These are phyloP conservation scores for Coregonus suidteri DNA, from an alignment of 2,797 vertebrate species.

Conservation along the genomic window DNA sequence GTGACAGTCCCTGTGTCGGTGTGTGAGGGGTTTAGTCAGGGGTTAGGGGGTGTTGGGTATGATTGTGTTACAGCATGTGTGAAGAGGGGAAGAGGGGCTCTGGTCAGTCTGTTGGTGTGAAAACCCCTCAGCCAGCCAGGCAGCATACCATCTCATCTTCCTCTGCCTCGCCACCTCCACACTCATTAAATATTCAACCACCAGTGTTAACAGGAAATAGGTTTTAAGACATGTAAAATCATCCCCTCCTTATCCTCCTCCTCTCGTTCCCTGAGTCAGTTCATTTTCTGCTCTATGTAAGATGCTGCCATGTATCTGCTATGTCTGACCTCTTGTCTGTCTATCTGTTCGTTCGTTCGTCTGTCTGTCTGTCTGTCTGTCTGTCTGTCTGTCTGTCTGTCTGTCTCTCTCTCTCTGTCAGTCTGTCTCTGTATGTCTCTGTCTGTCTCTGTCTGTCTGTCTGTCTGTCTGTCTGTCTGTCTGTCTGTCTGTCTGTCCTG, in stretches of 20 bases:
- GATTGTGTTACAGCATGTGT: slow-evolving; percentile 70
- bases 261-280: slow-evolving; percentile 79
- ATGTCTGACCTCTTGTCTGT: too few relatives aligned
- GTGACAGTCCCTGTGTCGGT: slow-evolving; percentile 14
- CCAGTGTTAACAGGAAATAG: slow-evolving; percentile 85
- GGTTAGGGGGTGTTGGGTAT: slow-evolving; percentile 34
- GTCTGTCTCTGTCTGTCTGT: too few relatives aligned
- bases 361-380: neutral
- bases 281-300: slow-evolving; percentile 65
- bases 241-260: slow-evolving; percentile 59
- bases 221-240: slow-evolving; percentile 88
- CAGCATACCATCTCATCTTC: too few relatives aligned
- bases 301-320: too few relatives aligned
- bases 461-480: too few relatives aligned
- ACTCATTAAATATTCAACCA: slow-evolving; percentile 89
- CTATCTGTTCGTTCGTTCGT: neutral
- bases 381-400: too few relatives aligned
- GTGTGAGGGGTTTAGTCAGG: slow-evolving; percentile 31
- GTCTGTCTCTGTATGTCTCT: neutral
- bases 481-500: too few relatives aligned
- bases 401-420: too few relatives aligned
- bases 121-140: slow-evolving; percentile 71
- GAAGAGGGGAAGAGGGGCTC: slow-evolving; percentile 47
- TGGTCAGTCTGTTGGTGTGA: slow-evolving; percentile 59
- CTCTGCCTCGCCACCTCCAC: slow-evolving; percentile 45